Evolutionary conservation across 30 jellyfish, hydroid and myxozoan species (phyloP).

Genomic region (Cassiopea andromeda): DNA sequence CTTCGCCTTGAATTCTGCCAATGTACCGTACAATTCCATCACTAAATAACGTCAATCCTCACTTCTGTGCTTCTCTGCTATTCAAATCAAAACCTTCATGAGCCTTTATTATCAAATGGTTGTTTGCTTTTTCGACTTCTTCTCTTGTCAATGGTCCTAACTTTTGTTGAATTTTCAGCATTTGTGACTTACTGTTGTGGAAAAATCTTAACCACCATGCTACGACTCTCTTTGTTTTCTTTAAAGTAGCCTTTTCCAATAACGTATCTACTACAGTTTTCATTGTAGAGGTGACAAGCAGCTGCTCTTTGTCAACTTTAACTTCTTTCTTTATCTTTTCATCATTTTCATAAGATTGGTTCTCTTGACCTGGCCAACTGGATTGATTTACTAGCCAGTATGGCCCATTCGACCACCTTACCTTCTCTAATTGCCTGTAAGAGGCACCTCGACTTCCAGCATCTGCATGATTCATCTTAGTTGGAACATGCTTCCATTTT

Average conservation of each 20-base stretch:
- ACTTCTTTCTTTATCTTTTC: background rate
- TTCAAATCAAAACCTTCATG: slow-evolving; percentile 17
- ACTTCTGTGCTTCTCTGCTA: slow-evolving; percentile 27
- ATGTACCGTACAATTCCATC: slow-evolving; percentile 33
- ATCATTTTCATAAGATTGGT: background rate
- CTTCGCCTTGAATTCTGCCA: slow-evolving; percentile 51
- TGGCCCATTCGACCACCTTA: slow-evolving; percentile 17
- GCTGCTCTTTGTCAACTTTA: background rate
- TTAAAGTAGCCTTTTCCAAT: slow-evolving; percentile 11
- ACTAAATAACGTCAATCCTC: slow-evolving; percentile 6
- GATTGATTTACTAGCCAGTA: slow-evolving; percentile 21
- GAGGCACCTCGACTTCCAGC: background rate
- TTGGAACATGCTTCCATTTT: too few species aligned
- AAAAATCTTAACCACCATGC: slow-evolving; percentile 31
- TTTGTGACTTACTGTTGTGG: background rate
- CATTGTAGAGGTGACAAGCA: background rate
- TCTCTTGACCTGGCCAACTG: slow-evolving; percentile 29
- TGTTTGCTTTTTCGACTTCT: slow-evolving; percentile 31
- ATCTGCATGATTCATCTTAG: too few species aligned
- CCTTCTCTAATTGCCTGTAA: background rate
- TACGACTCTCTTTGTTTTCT: slow-evolving; percentile 22
- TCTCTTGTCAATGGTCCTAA: slow-evolving; percentile 51
- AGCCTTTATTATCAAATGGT: slow-evolving; percentile 5
- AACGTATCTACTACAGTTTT: background rate
- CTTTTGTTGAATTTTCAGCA: background rate